Base-by-base conservation (phyloP, 2,888 invertebrate species). In the Acanthococcus lagerstroemiae region DNA sequence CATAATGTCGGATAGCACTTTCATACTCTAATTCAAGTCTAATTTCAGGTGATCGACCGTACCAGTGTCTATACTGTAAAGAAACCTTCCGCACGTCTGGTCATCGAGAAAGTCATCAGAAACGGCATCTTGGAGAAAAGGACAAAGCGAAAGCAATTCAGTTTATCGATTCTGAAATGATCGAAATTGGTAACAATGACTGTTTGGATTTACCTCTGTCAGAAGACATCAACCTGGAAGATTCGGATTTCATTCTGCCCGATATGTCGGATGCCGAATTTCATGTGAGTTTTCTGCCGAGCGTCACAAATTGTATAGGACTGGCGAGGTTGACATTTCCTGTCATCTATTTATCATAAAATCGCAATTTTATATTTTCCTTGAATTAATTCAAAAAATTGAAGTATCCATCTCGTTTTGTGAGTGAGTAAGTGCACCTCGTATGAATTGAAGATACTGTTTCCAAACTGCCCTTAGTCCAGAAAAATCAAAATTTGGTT, bases 81-180 rank as follows among this genome's bases (percentile, higher is more conserved):
- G 75, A 79, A 68, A 77, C 78, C 67, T 87, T 86, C 74, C 76
- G 86, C 44, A 87, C 85, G 0, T 81, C 83, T 0, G 84, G 84
- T 0, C 84, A 85, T 71, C 77, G 82, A 48, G 84, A 84, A 73
- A 80, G 81, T 27, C 86, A 87, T 72, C 77, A 83, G 65, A 69
- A 76, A 19, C 77, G 79, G 5, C 83, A 83, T 69, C 76, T 68
- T n/a, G 66, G 65, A 50, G 55, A 54, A 22, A 48, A 67, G 45
- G 63, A 55, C 48, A 65, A 56, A 27, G 17, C 56, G 27, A 52
- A 24, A 52, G 15, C 9, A 9, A 15, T 21, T 5, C 9, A 5
- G 3, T 4, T 45, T 24, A 19, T 21, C 2, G 25, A 55, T 1
- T 4, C 30, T 9, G 37, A 17, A 7, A 22, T 63, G 12, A 44